Evolutionary conservation across 2,113 vertebrate genomes (phyloP).

Genomic region (Dromas ardeola): DNA sequence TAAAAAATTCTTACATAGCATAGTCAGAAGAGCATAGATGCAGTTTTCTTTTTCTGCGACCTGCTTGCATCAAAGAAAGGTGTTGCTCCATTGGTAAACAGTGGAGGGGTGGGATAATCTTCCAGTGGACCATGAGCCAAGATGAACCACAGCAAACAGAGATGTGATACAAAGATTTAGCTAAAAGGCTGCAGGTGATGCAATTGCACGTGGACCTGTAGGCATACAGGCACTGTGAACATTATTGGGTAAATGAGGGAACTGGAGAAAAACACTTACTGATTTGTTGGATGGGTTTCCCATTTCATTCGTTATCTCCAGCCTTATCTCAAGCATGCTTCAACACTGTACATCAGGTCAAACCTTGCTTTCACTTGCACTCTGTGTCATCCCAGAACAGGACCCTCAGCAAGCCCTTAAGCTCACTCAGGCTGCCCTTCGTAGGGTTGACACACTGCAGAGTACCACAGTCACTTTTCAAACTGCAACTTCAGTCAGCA

Average conservation of each 20-base stretch:
- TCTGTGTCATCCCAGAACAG: background rate
- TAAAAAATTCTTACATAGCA: background rate
- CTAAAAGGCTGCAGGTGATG: background rate
- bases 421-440: background rate
- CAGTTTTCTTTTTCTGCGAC: background rate
- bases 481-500: background rate
- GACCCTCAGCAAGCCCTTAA: background rate
- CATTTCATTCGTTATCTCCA: background rate
- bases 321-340: background rate
- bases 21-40: background rate
- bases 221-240: background rate
- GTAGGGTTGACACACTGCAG: background rate
- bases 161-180: background rate
- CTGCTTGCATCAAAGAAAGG: background rate
- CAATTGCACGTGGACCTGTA: rapidly evolving
- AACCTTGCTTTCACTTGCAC: background rate
- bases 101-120: background rate
- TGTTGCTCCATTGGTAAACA: background rate
- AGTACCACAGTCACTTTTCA: background rate
- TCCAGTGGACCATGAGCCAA: rapidly evolving
- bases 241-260: background rate
- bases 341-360: background rate
- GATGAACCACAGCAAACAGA: background rate
- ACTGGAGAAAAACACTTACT: background rate
- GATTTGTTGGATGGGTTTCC: background rate